phyloP scores from a whole-genome alignment of 2,888 invertebrate genomes.

The Oscheius sp. region DNA sequence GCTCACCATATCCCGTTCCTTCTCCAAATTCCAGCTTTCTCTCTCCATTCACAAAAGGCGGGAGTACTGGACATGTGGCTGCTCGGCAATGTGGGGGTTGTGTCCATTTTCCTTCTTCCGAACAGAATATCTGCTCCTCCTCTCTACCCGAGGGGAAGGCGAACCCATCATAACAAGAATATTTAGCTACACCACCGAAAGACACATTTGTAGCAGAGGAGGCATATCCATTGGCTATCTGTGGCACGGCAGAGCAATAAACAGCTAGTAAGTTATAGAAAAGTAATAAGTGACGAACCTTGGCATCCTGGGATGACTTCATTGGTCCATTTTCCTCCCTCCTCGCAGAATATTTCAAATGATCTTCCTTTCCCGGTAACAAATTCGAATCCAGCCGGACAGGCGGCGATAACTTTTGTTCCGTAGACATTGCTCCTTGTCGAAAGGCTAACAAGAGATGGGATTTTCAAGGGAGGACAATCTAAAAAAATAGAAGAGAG shows the following conservation, averaged over 20 bases:
- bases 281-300: slow-evolving; percentile 50
- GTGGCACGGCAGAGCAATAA: slow-evolving; percentile 95
- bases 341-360: slow-evolving; percentile 62
- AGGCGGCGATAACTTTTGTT: slow-evolving; percentile 64
- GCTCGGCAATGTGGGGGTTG: slow-evolving; percentile 67
- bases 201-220: slow-evolving; percentile 94
- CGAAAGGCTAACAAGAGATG: slow-evolving; percentile 64
- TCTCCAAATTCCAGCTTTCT: slow-evolving; percentile 67
- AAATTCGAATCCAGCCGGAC: slow-evolving; percentile 69
- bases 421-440: slow-evolving; percentile 65
- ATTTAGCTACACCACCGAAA: slow-evolving; percentile 81
- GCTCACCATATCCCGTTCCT: slow-evolving; percentile 68
- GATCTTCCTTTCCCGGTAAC: slow-evolving; percentile 63
- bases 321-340: slow-evolving; percentile 69
- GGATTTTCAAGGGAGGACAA: slow-evolving; percentile 61
- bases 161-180: slow-evolving; percentile 88
- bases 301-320: slow-evolving; percentile 67
- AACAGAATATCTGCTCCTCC: slow-evolving; percentile 67
- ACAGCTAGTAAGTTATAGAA: slow-evolving; percentile 61
- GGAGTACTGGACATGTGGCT: slow-evolving; percentile 66
- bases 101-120: slow-evolving; percentile 68
- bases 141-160: slow-evolving; percentile 83
- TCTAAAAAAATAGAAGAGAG: slow-evolving; percentile 44
- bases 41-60: slow-evolving; percentile 65
- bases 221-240: slow-evolving; percentile 95